These are phyloP conservation scores for Dipus sagitta DNA, from an alignment of 2,797 vertebrate genomes.

Conservation along the genomic window DNA sequence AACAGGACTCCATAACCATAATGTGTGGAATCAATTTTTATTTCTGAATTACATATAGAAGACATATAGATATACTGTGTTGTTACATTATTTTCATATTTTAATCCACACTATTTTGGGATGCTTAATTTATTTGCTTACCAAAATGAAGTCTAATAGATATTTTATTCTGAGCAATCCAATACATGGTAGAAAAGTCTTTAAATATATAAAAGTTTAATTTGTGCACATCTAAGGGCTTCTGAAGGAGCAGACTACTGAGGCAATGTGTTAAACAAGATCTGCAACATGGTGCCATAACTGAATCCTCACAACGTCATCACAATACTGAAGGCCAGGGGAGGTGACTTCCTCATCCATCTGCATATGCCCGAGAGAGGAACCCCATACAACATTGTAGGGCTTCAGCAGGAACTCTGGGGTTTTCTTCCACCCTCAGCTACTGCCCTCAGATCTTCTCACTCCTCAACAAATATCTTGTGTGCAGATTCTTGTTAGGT, in stretches of 20 bases:
- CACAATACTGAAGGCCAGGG: slow-evolving; percentile 72
- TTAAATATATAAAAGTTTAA: slow-evolving; percentile 86
- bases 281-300: slow-evolving; percentile 64
- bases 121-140: slow-evolving; percentile 78
- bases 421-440: neutral
- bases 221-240: slow-evolving; percentile 82
- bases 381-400: slow-evolving; percentile 61
- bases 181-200: slow-evolving; percentile 85
- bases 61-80: slow-evolving; percentile 73
- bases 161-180: slow-evolving; percentile 82
- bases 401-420: slow-evolving; percentile 65
- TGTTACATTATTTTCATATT: slow-evolving; percentile 84
- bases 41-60: slow-evolving; percentile 83
- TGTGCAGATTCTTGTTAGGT: slow-evolving; percentile 45
- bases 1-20: slow-evolving; percentile 52
- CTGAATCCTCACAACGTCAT: slow-evolving; percentile 71
- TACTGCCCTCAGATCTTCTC: neutral
- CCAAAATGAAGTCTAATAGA: slow-evolving; percentile 78
- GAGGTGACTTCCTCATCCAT: slow-evolving; percentile 57
- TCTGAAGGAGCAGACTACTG: slow-evolving; percentile 82
- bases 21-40: slow-evolving; percentile 81
- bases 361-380: neutral
- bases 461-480: slow-evolving; percentile 25
- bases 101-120: slow-evolving; percentile 79
- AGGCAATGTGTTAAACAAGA: slow-evolving; percentile 70